These are phyloP conservation scores for Eriosoma lanigerum DNA, from an alignment of 1,140 invertebrate species.

Conservation along the genomic window DNA sequence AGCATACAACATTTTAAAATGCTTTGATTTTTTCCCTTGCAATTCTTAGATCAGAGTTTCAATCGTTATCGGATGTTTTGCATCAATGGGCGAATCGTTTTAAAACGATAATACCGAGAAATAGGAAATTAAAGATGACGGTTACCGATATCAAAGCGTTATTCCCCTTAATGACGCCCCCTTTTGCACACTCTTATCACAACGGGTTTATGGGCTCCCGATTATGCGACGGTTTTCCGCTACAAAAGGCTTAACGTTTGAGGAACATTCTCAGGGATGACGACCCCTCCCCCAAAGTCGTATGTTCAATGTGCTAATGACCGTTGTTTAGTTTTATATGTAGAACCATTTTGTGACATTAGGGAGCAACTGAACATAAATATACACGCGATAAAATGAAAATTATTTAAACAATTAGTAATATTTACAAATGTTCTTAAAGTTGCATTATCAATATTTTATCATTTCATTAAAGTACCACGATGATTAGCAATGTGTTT, in stretches of 20 bases:
- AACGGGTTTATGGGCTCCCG: constrained; percentile 45
- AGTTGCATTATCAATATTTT: neutral
- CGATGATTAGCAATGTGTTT: neutral
- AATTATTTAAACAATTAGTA: constrained; percentile 25
- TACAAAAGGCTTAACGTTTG: constrained; percentile 50
- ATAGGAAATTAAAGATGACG: constrained; percentile 51
- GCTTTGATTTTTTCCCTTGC: neutral
- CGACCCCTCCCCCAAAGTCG: neutral
- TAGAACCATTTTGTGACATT: constrained; percentile 18
- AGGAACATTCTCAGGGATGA: neutral
- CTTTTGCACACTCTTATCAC: constrained; percentile 44
- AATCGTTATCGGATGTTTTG: constrained; percentile 29
- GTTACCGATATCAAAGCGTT: constrained; percentile 32
- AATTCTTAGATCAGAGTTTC: neutral
- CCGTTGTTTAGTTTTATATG: constrained; percentile 33
- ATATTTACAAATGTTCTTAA: neutral
- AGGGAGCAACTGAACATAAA: neutral
- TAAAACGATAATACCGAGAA: constrained; percentile 25
- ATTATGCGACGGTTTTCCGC: constrained; percentile 51
- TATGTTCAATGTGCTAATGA: constrained; percentile 45
- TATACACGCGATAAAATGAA: constrained; percentile 4
- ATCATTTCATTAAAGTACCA: neutral
- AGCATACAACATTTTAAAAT: constrained; percentile 1
- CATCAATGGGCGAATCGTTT: constrained; percentile 29
- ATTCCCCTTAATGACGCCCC: constrained; percentile 43